phyloP scores from a whole-genome alignment of 2,113 vertebrate genomes.

The Spilogale gracilis region DNA sequence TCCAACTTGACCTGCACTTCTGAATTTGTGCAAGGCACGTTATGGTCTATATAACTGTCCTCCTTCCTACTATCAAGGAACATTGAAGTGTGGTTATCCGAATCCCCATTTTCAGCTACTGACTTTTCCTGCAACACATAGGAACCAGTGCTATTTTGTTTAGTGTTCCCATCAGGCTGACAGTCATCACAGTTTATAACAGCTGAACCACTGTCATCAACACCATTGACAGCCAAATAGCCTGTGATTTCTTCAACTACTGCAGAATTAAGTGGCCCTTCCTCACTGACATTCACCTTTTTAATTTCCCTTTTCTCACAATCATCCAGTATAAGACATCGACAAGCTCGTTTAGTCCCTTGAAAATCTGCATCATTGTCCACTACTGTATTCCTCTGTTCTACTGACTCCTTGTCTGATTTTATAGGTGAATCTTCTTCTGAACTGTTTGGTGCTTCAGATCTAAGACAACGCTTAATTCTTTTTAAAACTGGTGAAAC shows the following conservation, averaged over 20 bases:
- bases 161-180: slow-evolving; percentile 86
- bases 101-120: slow-evolving; percentile 90
- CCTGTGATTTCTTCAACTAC: slow-evolving; percentile 86
- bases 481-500: slow-evolving; percentile 93
- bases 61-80: slow-evolving; percentile 93
- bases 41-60: slow-evolving; percentile 91
- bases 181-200: slow-evolving; percentile 89
- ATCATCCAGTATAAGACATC: slow-evolving; percentile 91
- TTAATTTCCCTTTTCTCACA: slow-evolving; percentile 92
- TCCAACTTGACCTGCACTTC: slow-evolving; percentile 91
- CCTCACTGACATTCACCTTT: slow-evolving; percentile 88
- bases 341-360: slow-evolving; percentile 90
- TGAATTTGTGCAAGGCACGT: slow-evolving; percentile 98
- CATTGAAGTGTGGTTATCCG: slow-evolving; percentile 85
- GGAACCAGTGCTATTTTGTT: slow-evolving; percentile 87
- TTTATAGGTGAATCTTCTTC: slow-evolving; percentile 91
- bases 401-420: slow-evolving; percentile 88
- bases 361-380: slow-evolving; percentile 91
- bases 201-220: slow-evolving; percentile 91
- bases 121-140: slow-evolving; percentile 87
- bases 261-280: slow-evolving; percentile 87
- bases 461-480: slow-evolving; percentile 94
- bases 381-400: slow-evolving; percentile 87
- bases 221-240: slow-evolving; percentile 94
- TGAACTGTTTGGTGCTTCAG: slow-evolving; percentile 92